Evolutionary conservation across 2,797 vertebrate genomes (phyloP).

Genomic region (Picus viridis): DNA sequence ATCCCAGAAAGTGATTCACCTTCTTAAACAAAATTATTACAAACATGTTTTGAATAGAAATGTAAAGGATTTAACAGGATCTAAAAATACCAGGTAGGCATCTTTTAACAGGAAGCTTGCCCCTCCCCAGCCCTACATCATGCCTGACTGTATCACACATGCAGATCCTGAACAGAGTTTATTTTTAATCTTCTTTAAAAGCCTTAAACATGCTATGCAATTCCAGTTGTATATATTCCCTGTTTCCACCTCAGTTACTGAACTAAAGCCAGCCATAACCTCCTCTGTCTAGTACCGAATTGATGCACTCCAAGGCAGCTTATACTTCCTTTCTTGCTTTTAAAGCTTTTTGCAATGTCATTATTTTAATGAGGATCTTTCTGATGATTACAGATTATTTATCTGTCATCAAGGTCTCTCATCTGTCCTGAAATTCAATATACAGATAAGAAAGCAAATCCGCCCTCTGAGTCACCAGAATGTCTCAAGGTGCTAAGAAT

Average conservation of each 20-base stretch:
- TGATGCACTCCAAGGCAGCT: background rate
- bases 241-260: background rate
- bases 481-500: background rate
- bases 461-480: background rate
- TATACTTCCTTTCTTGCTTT: background rate
- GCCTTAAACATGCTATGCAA: background rate
- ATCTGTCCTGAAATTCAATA: background rate
- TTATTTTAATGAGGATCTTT: background rate
- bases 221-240: background rate
- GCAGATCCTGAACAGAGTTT: background rate
- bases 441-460: background rate
- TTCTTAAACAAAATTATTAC: background rate
- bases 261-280: background rate
- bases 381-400: background rate
- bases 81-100: background rate
- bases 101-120: background rate
- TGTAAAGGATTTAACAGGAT: background rate
- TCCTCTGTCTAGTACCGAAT: background rate
- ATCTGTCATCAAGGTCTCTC: background rate
- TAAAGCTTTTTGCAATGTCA: background rate
- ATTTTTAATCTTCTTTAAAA: background rate
- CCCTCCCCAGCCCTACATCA: background rate
- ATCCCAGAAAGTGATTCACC: background rate
- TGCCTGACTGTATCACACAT: background rate
- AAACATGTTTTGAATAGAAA: background rate